Percentiles rank a stretch among this genome's conserved stretches.
These are phyloP conservation scores for Drosophila dives DNA, from an alignment of 2,888 invertebrate species.

Conservation along the genomic window DNA sequence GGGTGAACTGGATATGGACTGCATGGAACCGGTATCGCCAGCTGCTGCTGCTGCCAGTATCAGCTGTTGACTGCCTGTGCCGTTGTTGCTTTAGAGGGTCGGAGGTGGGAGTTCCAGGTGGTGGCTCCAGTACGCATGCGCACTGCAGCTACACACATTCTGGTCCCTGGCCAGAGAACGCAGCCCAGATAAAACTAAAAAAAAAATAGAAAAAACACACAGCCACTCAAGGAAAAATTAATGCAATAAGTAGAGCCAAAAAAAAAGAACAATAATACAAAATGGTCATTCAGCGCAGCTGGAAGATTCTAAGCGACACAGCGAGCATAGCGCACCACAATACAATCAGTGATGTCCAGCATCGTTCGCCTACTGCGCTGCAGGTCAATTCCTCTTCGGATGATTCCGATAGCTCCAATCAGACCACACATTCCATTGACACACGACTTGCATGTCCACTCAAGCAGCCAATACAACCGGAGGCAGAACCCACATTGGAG, in stretches of 20 bases:
- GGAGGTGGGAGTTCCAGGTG: slow-evolving; percentile 42
- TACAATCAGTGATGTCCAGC: slow-evolving; percentile 42
- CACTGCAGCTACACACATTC: slow-evolving; percentile 12
- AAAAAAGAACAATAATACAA: slow-evolving; percentile 13
- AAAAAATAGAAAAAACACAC: not conserved
- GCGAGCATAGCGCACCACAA: slow-evolving; percentile 61
- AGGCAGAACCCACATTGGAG: slow-evolving; percentile 34
- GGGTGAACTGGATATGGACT: slow-evolving; percentile 70
- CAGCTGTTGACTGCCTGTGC: slow-evolving; percentile 46
- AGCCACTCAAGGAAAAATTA: slow-evolving; percentile 27
- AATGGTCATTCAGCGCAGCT: slow-evolving; percentile 85
- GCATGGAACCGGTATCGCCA: slow-evolving; percentile 26
- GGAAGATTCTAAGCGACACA: slow-evolving; percentile 83
- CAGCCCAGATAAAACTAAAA: slow-evolving; percentile 43
- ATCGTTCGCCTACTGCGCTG: slow-evolving; percentile 76
- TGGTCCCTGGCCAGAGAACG: slow-evolving; percentile 48
- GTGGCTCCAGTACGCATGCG: slow-evolving; percentile 55
- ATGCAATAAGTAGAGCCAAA: slow-evolving; percentile 22
- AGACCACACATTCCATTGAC: slow-evolving; percentile 83
- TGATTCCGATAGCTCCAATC: slow-evolving; percentile 84
- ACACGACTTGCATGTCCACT: slow-evolving; percentile 76
- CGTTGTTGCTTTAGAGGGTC: slow-evolving; percentile 9
- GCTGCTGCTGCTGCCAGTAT: slow-evolving; percentile 36
- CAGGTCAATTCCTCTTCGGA: slow-evolving; percentile 82
- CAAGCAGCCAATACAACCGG: slow-evolving; percentile 50